Conservation (phyloP, 2,797 vertebrate genomes). For the Odontamblyopus rebecca region DNA sequence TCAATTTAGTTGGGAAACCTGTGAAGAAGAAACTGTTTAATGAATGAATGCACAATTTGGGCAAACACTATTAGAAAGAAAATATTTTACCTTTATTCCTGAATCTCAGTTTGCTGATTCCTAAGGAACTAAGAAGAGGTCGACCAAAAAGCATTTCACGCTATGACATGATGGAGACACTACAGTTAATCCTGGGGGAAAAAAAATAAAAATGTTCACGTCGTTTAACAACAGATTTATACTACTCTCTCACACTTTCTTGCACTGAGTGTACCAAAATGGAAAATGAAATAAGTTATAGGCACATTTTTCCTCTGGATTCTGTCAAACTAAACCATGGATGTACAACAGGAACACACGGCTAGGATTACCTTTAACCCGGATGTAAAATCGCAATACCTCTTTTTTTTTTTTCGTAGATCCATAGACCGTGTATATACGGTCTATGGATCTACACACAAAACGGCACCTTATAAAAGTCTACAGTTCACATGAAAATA, state of each 20-base stretch:
- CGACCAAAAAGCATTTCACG: conserved; percentile 51
- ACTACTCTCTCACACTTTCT: background rate
- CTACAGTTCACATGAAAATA: too few relatives aligned
- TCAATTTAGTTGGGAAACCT: conserved; percentile 44
- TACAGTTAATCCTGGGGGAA: background rate
- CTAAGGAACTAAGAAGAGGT: conserved; percentile 54
- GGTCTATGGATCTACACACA: too few relatives aligned
- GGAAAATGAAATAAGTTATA: too few relatives aligned
- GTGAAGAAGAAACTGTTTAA: background rate
- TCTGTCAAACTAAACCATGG: background rate
- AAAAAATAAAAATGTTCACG: background rate
- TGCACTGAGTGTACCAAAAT: background rate
- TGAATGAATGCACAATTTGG: background rate
- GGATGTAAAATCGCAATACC: conserved; percentile 42
- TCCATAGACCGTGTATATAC: too few relatives aligned
- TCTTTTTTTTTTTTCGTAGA: too few relatives aligned
- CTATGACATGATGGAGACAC: conserved; percentile 21
- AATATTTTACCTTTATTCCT: conserved; percentile 54
- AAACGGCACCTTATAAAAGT: too few relatives aligned
- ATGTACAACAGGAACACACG: conserved; percentile 39
- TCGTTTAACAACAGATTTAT: conserved; percentile 17
- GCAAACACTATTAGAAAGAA: background rate
- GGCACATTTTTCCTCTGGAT: background rate
- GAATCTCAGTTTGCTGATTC: conserved; percentile 22
- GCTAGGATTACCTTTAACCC: conserved; percentile 55